A percentile compares a stretch with the other conserved stretches of the same genome.
Evolutionary conservation across 2,888 invertebrate genomes (phyloP).

Genomic region (Sturmia bella): DNA sequence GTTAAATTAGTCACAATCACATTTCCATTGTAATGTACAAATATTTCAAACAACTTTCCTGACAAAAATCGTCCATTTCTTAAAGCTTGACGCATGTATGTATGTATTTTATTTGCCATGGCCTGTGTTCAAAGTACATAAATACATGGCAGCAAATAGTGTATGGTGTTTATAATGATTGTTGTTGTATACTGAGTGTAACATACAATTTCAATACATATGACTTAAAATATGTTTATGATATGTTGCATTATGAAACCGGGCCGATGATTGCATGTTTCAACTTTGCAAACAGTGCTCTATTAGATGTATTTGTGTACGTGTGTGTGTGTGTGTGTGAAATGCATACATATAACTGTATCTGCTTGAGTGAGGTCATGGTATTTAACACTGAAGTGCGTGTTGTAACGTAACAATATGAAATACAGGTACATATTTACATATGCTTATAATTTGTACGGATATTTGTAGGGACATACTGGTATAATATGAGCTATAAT

Average conservation of each 20-base stretch:
- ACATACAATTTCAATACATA: conserved; percentile 37
- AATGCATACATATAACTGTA: background rate
- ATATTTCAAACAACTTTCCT: too few species aligned
- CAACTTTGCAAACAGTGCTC: conserved; percentile 27
- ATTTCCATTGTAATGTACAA: too few species aligned
- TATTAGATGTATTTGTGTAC: background rate
- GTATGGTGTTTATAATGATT: background rate
- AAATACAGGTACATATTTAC: conserved; percentile 9
- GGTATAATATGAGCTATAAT: conserved; percentile 49
- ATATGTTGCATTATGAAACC: conserved; percentile 51
- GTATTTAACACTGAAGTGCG: conserved; percentile 44
- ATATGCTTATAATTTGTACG: too few species aligned
- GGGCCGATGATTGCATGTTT: conserved; percentile 60
- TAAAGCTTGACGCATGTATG: too few species aligned
- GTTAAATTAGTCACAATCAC: too few species aligned
- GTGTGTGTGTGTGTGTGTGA: background rate
- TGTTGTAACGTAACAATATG: conserved; percentile 41
- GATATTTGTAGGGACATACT: conserved; percentile 43
- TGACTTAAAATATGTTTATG: conserved; percentile 54
- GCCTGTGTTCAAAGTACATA: too few species aligned
- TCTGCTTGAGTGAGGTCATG: background rate
- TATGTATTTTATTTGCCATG: too few species aligned
- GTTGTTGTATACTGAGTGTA: conserved; percentile 18
- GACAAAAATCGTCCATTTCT: too few species aligned
- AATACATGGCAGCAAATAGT: too few species aligned